These are phyloP conservation scores for Podarcis cretensis DNA, from an alignment of 2,113 vertebrate genomes.

Conservation along the genomic window DNA sequence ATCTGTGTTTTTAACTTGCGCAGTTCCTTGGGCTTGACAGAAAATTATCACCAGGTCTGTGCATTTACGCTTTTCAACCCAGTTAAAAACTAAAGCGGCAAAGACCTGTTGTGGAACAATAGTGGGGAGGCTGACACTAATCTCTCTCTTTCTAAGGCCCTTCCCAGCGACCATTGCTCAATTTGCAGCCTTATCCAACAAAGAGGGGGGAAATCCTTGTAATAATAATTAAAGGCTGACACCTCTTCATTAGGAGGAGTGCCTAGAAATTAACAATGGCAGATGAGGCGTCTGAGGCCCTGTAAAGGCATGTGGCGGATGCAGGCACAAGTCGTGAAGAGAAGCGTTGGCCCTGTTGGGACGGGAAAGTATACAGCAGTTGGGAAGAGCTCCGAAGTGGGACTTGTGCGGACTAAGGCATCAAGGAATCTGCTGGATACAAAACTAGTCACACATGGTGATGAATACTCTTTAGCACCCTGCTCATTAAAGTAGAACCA, in stretches of 20 bases:
- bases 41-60: no score
- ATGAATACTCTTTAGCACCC: background rate
- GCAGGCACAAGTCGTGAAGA: background rate
- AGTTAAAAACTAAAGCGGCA: background rate
- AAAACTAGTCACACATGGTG: background rate
- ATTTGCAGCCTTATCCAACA: background rate
- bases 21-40: background rate
- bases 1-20: background rate
- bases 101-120: background rate
- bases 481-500: background rate
- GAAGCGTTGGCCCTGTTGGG: background rate
- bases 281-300: background rate
- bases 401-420: background rate
- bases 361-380: background rate
- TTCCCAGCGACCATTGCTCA: background rate
- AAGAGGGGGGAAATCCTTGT: background rate
- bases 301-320: background rate
- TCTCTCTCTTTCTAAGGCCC: background rate
- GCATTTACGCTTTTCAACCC: background rate
- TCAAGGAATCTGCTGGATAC: background rate
- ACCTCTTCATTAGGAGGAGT: conserved; percentile 6
- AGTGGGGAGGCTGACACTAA: background rate
- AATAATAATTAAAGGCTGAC: conserved; percentile 3
- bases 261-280: background rate
- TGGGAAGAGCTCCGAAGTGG: background rate